phyloP scores from a whole-genome alignment of 2,113 vertebrate genomes.

The Numenius arquata region DNA sequence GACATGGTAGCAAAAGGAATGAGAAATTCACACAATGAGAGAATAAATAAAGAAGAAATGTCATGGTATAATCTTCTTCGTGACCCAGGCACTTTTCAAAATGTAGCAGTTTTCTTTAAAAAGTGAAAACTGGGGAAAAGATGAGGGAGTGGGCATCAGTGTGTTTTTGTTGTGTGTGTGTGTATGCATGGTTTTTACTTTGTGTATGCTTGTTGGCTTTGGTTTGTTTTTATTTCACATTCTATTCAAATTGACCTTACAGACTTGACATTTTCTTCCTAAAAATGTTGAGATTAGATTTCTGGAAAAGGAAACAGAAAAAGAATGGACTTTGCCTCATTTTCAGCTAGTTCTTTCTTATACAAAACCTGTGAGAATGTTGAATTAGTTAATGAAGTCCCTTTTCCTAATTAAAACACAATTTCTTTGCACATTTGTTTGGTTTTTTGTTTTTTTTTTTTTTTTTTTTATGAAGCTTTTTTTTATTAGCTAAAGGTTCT shows the following conservation, averaged over 20 bases:
- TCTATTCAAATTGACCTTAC: background rate
- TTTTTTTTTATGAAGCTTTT: background rate
- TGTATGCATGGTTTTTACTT: background rate
- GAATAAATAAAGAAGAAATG: background rate
- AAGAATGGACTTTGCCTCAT: background rate
- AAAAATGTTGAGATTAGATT: background rate
- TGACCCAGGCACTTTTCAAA: background rate
- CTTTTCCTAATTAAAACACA: background rate
- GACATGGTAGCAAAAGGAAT: background rate
- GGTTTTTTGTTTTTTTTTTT: too few relatives aligned
- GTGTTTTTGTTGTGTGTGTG: background rate
- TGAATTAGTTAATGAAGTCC: background rate
- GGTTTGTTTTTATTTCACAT: background rate
- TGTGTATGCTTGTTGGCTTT: background rate
- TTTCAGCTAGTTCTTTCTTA: background rate
- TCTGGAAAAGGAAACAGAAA: background rate
- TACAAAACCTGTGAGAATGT: background rate
- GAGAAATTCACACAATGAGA: background rate
- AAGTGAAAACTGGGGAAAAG: background rate
- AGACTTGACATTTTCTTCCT: background rate
- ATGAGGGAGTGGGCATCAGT: background rate
- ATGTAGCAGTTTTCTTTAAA: background rate
- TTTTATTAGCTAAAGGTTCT: background rate
- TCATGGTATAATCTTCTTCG: background rate
- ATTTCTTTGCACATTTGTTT: background rate